phyloP scores from a whole-genome alignment of 2,888 invertebrate species.

The Campoletis raptor region DNA sequence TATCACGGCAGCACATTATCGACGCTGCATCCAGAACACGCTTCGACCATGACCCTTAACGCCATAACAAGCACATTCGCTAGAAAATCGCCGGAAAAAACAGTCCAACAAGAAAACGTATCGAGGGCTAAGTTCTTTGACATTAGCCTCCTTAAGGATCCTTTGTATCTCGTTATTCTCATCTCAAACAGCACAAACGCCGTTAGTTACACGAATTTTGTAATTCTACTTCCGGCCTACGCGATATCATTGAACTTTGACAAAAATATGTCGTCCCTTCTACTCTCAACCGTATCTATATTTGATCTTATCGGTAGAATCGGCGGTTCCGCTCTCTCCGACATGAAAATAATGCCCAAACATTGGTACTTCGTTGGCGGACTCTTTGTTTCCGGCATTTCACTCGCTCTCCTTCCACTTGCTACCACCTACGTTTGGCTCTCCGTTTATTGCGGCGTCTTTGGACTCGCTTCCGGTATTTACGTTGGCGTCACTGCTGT shows the following conservation, averaged over 20 bases:
- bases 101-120: constrained; percentile 80
- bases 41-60: constrained; percentile 91
- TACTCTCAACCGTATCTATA: constrained; percentile 92
- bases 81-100: constrained; percentile 80
- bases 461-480: constrained; percentile 93
- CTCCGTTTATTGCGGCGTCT: constrained; percentile 90
- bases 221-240: constrained; percentile 92
- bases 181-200: constrained; percentile 95
- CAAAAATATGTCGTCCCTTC: constrained; percentile 89
- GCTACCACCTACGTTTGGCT: constrained; percentile 88
- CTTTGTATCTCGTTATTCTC: constrained; percentile 92
- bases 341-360: constrained; percentile 91
- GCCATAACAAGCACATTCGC: constrained; percentile 87
- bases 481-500: constrained; percentile 95
- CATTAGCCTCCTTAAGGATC: constrained; percentile 90
- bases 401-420: constrained; percentile 90
- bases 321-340: constrained; percentile 94
- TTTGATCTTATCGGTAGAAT: constrained; percentile 93
- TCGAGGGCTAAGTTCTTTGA: constrained; percentile 89
- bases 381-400: constrained; percentile 91
- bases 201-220: constrained; percentile 94
- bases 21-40: constrained; percentile 90
- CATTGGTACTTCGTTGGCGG: constrained; percentile 94
- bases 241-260: constrained; percentile 90
- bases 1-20: constrained; percentile 94